Evolutionary conservation across 2,797 vertebrate species (phyloP).

Genomic region (Macropus fuliginosus): DNA sequence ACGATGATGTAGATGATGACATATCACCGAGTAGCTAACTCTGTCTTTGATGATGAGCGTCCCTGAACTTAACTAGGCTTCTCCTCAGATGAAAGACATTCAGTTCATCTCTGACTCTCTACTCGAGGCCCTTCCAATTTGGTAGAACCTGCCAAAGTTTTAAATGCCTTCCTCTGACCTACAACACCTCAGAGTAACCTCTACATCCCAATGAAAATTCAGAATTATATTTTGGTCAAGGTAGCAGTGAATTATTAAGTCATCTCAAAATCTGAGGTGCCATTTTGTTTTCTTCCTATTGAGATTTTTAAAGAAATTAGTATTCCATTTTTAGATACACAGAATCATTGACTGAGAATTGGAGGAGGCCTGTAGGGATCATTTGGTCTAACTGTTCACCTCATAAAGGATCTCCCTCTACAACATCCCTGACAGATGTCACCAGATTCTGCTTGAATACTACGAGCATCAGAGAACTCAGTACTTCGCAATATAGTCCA

Average conservation of each 20-base stretch:
- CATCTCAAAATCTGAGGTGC: constrained; percentile 38
- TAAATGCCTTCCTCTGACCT: background rate
- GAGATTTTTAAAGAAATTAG: background rate
- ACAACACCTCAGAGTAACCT: background rate
- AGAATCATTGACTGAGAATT: background rate
- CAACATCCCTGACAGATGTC: background rate
- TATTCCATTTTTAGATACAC: background rate
- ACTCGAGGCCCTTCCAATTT: background rate
- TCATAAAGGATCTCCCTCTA: background rate
- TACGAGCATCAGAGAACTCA: background rate
- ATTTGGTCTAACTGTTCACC: background rate
- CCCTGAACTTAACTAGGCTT: background rate
- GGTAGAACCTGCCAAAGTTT: background rate
- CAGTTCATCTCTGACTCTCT: background rate
- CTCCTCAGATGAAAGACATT: background rate
- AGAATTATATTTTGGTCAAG: background rate
- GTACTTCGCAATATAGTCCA: background rate
- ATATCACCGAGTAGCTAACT: background rate
- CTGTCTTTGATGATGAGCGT: background rate
- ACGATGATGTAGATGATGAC: background rate
- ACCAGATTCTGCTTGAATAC: background rate
- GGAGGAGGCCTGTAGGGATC: background rate
- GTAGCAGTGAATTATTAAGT: constrained; percentile 2
- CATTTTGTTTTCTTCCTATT: background rate
- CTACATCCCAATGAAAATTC: background rate